Evolutionary conservation across 1,140 invertebrate genomes (phyloP), one percentile per base, ranked within the genome.

Genomic region (Drosophila leontia): DNA sequence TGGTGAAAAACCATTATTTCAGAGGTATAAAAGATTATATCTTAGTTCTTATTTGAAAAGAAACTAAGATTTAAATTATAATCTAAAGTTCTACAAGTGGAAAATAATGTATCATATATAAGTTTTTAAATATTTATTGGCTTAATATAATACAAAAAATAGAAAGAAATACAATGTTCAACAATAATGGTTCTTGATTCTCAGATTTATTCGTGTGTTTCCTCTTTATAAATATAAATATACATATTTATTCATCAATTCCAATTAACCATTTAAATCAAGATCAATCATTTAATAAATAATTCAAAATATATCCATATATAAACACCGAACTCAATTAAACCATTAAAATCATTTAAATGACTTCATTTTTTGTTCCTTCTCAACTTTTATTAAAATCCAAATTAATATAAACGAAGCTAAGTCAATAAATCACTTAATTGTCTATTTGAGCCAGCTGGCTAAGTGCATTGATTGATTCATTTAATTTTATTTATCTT

Each of bases 401-500:
- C 11, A 1, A 35, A 55, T 37, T 15, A 37, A 55, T 37, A 37
- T 37, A 23, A 6, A 6, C 13, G 1, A 32, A 56, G 1, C 3
- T 11, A 57, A 32, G 15, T 57, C 23, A 57, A 57, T 32, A 61
- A 61, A 64, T 39, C 19, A 64, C 39, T 42, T 61, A 32, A 41
- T 58, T 63, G 26, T 37, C 23, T 19, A 19, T 29, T 32, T 23
- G 1, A 29, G 48, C n/a, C 50, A 11, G 11, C 23, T 7, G 50
- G 35, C 60, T 9, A 23, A 42, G 44, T 12, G 3, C 6, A 35
- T 7, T 64, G 15, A 26, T 69, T 47, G n/a, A 15, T 34, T 19
- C 6, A 57, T 61, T 44, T 44, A 61, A 35, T 62, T 64, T 26
- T 42, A 64, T 61, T 41, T 62, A 44, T 62, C 37, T 32, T 44